Conservation (phyloP, 2,797 vertebrate genomes). For the Phataginus tricuspis region DNA sequence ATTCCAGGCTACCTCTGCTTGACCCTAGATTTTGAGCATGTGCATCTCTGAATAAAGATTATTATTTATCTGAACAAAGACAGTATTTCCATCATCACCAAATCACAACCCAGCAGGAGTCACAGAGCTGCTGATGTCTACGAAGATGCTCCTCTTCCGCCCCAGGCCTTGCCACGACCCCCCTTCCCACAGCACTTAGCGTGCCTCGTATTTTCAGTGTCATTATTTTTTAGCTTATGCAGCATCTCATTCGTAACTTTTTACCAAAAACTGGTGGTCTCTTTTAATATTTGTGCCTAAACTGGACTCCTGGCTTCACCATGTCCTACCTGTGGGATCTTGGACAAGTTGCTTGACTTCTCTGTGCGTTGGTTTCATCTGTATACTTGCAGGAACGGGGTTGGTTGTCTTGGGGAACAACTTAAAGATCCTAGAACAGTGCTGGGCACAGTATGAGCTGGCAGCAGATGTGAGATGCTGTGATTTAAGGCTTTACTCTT, state of each 20-base stretch:
- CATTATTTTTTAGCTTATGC: neutral
- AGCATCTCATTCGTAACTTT: neutral
- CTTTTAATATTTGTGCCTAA: neutral
- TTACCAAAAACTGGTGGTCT: fast-evolving
- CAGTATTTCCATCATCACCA: neutral
- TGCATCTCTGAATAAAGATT: no score
- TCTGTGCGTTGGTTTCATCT: neutral
- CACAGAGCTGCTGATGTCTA: neutral
- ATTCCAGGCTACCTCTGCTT: no score
- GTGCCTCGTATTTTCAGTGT: fast-evolving
- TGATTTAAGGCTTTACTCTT: neutral
- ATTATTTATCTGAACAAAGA: neutral
- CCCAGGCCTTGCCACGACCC: neutral
- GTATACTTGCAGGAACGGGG: fast-evolving
- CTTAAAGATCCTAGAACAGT: fast-evolving
- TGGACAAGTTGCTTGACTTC: neutral
- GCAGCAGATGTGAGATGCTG: fast-evolving
- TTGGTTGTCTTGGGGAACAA: neutral
- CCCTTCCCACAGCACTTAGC: fast-evolving
- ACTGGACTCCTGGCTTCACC: neutral
- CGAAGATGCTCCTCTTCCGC: neutral
- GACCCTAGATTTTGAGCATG: neutral
- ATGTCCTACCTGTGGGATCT: fast-evolving
- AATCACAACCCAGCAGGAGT: no score
- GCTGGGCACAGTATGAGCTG: neutral